Base-by-base conservation (phyloP, 1,140 invertebrate genomes). In the Drosophila lowei region DNA sequence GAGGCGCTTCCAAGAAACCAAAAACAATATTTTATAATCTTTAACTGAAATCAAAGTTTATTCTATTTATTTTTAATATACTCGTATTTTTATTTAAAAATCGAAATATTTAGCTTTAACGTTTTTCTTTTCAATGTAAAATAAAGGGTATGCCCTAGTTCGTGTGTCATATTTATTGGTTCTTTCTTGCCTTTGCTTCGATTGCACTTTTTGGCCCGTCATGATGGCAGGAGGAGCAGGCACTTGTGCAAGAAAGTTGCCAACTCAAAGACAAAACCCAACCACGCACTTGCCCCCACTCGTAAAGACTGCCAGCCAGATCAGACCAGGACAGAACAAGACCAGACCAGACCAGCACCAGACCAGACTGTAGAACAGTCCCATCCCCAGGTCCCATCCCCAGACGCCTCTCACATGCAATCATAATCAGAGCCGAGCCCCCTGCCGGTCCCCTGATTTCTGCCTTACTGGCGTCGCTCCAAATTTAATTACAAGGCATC, bases 401-500 rank as follows among this genome's bases (percentile, higher is more conserved):
- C 55, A 9, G 3, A 43, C 9, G 44, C 48, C 50, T 30, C 63
- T 72, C 73, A 62, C 48, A 59, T 60, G 63, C 58, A 74, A 75
- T 79, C 77, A 75, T 70, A 79, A 79, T 79, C 57, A 78, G 64
- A 25, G 23, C 18, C 15, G 63, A 11, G 18, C 23, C 4, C 5
- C 23, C 50, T 56, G 54, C 66, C 66, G 60, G 50, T 59, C 0
- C 18, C 53, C 62, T 89, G 85, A 89, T 89, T 89, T 89, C 85
- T 85, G 77, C 49, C 42, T 57, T 64, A 57, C 59, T 90, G 88
- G 88, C 85, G 86, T 71, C 64, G 67, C 65, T 79, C 77, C 88
- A 90, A 90, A 90, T 78, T 88, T 90, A 90, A 90, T 90, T 90
- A 88, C 83, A 70, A 83, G 66, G 64, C 60, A 56, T 52, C 73